Evolutionary conservation across 2,888 invertebrate genomes (phyloP).

Genomic region (Gari tellinella): DNA sequence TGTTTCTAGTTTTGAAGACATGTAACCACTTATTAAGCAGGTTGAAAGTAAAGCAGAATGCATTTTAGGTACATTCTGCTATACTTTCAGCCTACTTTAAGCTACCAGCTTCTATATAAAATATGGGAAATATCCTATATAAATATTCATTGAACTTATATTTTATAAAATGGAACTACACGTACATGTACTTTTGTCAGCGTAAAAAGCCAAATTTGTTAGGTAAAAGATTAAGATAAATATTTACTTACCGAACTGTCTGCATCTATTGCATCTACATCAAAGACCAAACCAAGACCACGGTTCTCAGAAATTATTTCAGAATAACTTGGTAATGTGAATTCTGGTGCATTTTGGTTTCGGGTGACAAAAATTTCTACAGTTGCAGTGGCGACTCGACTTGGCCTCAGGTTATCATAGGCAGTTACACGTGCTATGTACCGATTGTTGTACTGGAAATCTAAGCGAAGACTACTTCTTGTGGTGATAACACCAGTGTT

Average conservation of each 20-base stretch:
- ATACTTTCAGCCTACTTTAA: too few relatives aligned
- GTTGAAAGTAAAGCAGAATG: too few relatives aligned
- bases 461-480: slow-evolving; percentile 55
- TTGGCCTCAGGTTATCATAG: slow-evolving; percentile 72
- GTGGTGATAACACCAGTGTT: slow-evolving; percentile 62
- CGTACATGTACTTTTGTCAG: too few relatives aligned
- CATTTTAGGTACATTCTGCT: too few relatives aligned
- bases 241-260: slow-evolving; percentile 67
- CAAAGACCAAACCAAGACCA: slow-evolving; percentile 59
- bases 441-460: slow-evolving; percentile 51
- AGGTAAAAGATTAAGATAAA: too few relatives aligned
- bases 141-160: too few relatives aligned
- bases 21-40: too few relatives aligned
- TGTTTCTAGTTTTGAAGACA: too few relatives aligned
- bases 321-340: slow-evolving; percentile 58
- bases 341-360: slow-evolving; percentile 75
- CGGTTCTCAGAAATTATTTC: slow-evolving; percentile 65
- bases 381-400: slow-evolving; percentile 60
- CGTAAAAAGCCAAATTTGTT: too few relatives aligned
- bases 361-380: slow-evolving; percentile 73
- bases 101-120: too few relatives aligned
- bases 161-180: too few relatives aligned
- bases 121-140: too few relatives aligned
- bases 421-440: slow-evolving; percentile 73
- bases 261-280: slow-evolving; percentile 72